phyloP scores from a whole-genome alignment of 2,888 invertebrate genomes.

The Metellina segmentata region DNA sequence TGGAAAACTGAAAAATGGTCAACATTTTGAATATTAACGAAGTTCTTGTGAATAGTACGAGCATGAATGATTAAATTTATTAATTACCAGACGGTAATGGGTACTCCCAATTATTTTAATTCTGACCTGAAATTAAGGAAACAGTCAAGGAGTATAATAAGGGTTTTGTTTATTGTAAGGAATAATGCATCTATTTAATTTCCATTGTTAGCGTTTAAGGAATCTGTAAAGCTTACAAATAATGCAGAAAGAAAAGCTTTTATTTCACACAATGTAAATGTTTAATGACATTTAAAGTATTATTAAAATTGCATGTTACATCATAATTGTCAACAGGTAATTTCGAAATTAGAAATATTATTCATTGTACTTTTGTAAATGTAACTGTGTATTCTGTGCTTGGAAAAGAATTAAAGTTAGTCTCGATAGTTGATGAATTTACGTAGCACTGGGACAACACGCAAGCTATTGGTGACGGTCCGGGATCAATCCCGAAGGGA shows the following conservation, averaged over 20 bases:
- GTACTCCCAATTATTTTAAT: neutral
- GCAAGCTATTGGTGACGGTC: no score
- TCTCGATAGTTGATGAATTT: no score
- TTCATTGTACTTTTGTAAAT: no score
- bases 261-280: neutral
- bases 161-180: neutral
- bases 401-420: no score
- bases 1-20: neutral
- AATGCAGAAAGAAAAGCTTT: neutral
- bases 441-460: no score
- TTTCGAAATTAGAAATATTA: no score
- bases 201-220: neutral
- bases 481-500: no score
- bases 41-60: neutral
- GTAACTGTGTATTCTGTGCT: no score
- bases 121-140: neutral
- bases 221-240: neutral
- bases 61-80: neutral
- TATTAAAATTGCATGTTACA: no score
- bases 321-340: no score
- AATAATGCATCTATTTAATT: neutral
- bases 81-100: neutral
- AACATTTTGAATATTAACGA: neutral
- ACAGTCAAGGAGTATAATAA: neutral
- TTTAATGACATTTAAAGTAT: neutral